These are phyloP conservation scores for Leptocoma aspasia DNA, from an alignment of 2,113 vertebrate genomes.

Conservation along the genomic window DNA sequence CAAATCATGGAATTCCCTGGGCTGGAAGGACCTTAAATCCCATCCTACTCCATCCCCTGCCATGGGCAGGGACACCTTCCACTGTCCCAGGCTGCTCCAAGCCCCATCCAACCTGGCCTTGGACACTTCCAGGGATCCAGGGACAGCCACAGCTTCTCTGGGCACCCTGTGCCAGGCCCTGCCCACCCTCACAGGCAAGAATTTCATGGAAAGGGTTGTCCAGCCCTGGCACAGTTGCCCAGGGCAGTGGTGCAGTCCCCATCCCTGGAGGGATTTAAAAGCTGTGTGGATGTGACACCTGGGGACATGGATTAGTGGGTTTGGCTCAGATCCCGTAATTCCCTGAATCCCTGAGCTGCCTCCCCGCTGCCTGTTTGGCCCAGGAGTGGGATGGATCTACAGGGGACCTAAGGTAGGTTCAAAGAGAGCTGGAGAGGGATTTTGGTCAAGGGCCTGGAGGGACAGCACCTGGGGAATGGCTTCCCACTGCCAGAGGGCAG, in stretches of 20 bases:
- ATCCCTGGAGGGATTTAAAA: neutral
- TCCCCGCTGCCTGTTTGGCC: neutral
- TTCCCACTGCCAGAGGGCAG: neutral
- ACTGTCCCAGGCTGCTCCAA: accelerated
- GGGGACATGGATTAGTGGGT: neutral
- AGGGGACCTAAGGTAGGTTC: neutral
- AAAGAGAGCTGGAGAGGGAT: neutral
- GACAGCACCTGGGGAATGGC: neutral
- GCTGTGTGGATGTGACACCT: neutral
- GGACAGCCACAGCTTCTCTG: neutral
- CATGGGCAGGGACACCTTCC: neutral
- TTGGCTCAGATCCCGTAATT: neutral
- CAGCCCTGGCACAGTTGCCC: neutral
- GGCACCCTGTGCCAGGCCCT: neutral
- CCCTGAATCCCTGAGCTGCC: neutral
- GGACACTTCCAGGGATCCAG: neutral
- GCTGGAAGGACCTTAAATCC: neutral
- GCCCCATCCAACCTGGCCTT: accelerated
- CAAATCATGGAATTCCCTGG: neutral
- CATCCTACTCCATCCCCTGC: accelerated
- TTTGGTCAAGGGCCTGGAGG: neutral
- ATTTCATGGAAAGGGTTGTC: neutral
- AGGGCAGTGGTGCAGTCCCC: neutral
- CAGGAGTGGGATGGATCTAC: neutral
- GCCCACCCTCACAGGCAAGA: accelerated